Evolutionary conservation across 2,113 vertebrate genomes (phyloP).

Genomic region (Amblyopsis rosae): DNA sequence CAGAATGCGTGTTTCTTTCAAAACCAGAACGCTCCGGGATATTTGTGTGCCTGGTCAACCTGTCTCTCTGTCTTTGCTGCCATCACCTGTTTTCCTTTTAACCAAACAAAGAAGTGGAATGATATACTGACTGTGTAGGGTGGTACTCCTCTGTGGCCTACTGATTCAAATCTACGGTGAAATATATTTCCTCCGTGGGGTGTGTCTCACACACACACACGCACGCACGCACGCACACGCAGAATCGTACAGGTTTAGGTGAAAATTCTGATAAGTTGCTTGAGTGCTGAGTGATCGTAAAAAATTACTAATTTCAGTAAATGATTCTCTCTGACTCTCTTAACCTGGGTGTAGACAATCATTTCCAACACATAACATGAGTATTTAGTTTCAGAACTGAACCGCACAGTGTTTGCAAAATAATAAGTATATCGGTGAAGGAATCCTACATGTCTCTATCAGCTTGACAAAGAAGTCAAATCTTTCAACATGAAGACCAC

Average conservation of each 20-base stretch:
- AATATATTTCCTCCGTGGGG: too few relatives aligned
- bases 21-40: neutral
- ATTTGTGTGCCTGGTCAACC: conserved; percentile 38
- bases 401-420: conserved; percentile 27
- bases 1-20: conserved; percentile 4
- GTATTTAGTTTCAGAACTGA: conserved; percentile 56
- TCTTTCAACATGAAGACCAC: conserved; percentile 74
- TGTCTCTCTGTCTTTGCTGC: conserved; percentile 37
- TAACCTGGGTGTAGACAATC: conserved; percentile 15
- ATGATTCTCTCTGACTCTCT: conserved; percentile 34
- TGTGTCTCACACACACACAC: too few relatives aligned
- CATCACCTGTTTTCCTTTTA: too few relatives aligned
- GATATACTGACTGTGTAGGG: too few relatives aligned
- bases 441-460: conserved; percentile 48
- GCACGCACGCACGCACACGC: too few relatives aligned
- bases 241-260: too few relatives aligned
- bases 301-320: conserved; percentile 42
- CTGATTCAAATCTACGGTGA: too few relatives aligned
- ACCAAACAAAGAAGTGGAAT: too few relatives aligned
- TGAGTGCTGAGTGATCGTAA: conserved; percentile 18
- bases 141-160: too few relatives aligned
- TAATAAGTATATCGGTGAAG: conserved; percentile 17
- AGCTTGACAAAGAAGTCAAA: conserved; percentile 64
- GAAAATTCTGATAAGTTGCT: neutral
- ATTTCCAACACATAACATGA: conserved; percentile 32